A percentile compares a stretch with the other conserved stretches of the same genome.
phyloP scores from a whole-genome alignment of 1,140 invertebrate genomes.

The Drosophila pseudoobscura region DNA sequence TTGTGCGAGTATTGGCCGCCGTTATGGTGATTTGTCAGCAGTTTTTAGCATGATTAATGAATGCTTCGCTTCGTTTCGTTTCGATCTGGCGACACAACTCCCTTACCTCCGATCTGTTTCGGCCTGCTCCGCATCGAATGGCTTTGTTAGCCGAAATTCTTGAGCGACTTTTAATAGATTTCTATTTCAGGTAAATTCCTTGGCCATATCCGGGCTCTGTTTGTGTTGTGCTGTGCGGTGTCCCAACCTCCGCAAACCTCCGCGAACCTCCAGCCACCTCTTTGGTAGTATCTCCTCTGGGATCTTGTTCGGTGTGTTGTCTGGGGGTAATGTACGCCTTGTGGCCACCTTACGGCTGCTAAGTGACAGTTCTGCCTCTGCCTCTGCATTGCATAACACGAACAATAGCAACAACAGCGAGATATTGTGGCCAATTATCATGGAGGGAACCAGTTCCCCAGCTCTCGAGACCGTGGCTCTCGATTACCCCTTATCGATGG shows the following conservation, averaged over 20 bases:
- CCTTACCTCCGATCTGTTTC: background rate
- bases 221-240: slow-evolving; percentile 2
- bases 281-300: slow-evolving; percentile 23
- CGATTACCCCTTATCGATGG: slow-evolving; percentile 26
- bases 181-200: slow-evolving; percentile 43
- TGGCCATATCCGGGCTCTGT: slow-evolving; percentile 44
- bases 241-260: background rate
- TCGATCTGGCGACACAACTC: slow-evolving; percentile 61
- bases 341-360: slow-evolving; percentile 47
- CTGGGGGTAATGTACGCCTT: slow-evolving; percentile 72
- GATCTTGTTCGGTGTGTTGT: slow-evolving; percentile 21
- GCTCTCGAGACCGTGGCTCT: slow-evolving; percentile 6
- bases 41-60: slow-evolving; percentile 75
- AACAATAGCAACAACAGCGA: slow-evolving; percentile 23
- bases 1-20: slow-evolving; percentile 38
- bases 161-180: slow-evolving; percentile 70
- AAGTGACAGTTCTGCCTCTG: slow-evolving; percentile 67
- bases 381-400: slow-evolving; percentile 59
- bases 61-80: slow-evolving; percentile 54
- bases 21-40: slow-evolving; percentile 78
- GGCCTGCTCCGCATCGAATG: background rate
- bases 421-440: slow-evolving; percentile 46
- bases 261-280: background rate
- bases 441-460: slow-evolving; percentile 26
- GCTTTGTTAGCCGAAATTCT: slow-evolving; percentile 59